A percentile compares a stretch with the other conserved stretches of the same genome.
These are phyloP conservation scores for Gymnothorax javanicus DNA, from an alignment of 2,797 vertebrate species.

Conservation along the genomic window DNA sequence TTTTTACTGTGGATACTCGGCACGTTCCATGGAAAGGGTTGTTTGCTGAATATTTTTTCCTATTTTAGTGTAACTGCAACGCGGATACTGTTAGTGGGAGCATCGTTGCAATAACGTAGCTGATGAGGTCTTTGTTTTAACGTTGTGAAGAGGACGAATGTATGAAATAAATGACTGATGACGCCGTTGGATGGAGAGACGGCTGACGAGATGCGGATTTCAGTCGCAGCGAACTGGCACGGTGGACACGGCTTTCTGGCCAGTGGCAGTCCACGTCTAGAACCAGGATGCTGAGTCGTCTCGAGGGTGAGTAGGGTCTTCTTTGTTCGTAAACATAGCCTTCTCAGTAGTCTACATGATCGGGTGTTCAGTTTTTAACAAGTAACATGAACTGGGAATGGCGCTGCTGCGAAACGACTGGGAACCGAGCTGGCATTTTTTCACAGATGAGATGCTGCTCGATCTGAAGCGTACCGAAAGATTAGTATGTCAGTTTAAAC, in stretches of 20 bases:
- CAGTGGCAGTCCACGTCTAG: constrained; percentile 7
- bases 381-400: neutral
- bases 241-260: constrained; percentile 15
- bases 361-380: neutral
- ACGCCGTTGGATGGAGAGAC: constrained; percentile 22
- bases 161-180: neutral
- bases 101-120: neutral
- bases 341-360: neutral
- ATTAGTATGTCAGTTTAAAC: neutral
- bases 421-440: neutral
- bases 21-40: neutral
- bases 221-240: constrained; percentile 6
- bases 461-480: neutral
- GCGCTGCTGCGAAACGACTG: neutral
- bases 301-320: constrained; percentile 26
- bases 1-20: neutral
- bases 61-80: neutral
- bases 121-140: constrained; percentile 14
- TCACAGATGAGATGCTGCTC: neutral
- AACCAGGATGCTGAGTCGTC: constrained; percentile 24
- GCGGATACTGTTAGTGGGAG: neutral
- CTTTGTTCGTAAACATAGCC: constrained; percentile 9
- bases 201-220: constrained; percentile 6
- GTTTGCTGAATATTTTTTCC: neutral
- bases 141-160: neutral